Base-by-base conservation (phyloP, 2,797 vertebrate genomes). In the Myotis myotis region DNA sequence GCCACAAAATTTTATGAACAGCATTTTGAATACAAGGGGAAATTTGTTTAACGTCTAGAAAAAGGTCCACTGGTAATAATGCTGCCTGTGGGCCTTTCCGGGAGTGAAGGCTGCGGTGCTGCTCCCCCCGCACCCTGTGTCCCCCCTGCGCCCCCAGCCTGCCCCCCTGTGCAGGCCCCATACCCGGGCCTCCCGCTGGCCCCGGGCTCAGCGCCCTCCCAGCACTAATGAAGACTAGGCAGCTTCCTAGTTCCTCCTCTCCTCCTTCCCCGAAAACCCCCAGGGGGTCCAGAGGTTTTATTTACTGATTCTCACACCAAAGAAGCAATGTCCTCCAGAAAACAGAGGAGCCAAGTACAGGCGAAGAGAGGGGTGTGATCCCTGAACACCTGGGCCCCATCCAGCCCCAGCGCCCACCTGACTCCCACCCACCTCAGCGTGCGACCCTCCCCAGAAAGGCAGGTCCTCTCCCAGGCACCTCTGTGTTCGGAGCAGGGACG, bases 371-470 rank as follows among this genome's bases (percentile, higher is more conserved):
- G 41, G 13, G 19, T 53, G 7, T 64, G n/a, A 11, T 76, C 19
- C 49, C 25, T 15, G 19, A 28, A 28, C 5, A 64, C 7, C 49
- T 41, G 9, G 1, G 33, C 7, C 19, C 47, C 28, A 3, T 25
- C 36, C n/a, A 36, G 30, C 33, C 33, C 17, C 87, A 33, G 7
- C 17, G 5, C 28, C 33, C 25, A 13, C 47, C 49, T 9, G 30
- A n/a, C 64, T 47, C 53, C 4, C 0, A 0, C 1, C 60, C 38
- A 23, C 16, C 38, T 36, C 3, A 44, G 60, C 1, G 2, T 0
- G 1, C 3, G 2, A 51, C 33, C 83, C 44, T n/a, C 38, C 62
- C 74, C 36, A 33, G 57, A 49, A 71, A 1, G 8, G 20, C 5
- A 10, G 23, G 22, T 19, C 80, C 62, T 68, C 57, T 49, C 9